phyloP scores from a whole-genome alignment of 1,140 invertebrate genomes.

The Galleria mellonella region DNA sequence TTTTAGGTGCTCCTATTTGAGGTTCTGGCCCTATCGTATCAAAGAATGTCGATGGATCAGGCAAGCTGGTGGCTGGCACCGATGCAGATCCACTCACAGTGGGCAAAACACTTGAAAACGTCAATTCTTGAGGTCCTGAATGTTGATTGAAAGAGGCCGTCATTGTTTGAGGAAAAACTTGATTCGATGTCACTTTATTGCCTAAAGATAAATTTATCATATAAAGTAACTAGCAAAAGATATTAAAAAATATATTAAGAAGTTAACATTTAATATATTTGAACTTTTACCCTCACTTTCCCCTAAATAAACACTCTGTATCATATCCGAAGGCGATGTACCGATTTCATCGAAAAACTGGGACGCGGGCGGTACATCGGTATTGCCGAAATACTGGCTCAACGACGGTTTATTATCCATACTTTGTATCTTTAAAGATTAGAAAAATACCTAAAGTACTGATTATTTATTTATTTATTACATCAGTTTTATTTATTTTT shows the following conservation, averaged over 20 bases:
- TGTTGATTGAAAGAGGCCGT: conserved; percentile 34
- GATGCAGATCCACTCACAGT: conserved; percentile 50
- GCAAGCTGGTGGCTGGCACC: conserved; percentile 45
- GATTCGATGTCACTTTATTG: conserved; percentile 17
- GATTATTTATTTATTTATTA: conserved; percentile 21
- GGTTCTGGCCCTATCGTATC: conserved; percentile 65
- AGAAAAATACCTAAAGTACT: too few relatives aligned
- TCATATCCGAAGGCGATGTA: conserved; percentile 57
- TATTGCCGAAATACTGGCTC: conserved; percentile 64
- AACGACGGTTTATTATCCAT: conserved; percentile 63
- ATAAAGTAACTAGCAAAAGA: too few relatives aligned
- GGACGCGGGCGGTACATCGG: conserved; percentile 52
- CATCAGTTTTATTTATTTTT: too few relatives aligned
- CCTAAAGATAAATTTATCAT: conserved; percentile 12
- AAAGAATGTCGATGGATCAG: conserved; percentile 69
- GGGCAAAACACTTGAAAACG: conserved; percentile 45
- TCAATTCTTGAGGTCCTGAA: conserved; percentile 34
- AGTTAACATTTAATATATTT: too few relatives aligned
- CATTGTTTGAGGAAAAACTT: conserved; percentile 32
- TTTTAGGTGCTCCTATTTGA: conserved; percentile 33
- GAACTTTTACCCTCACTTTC: conserved; percentile 35
- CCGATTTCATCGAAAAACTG: conserved; percentile 70
- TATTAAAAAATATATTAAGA: too few relatives aligned
- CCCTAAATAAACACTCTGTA: conserved; percentile 60
- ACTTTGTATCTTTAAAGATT: conserved; percentile 13